Evolutionary conservation across 92 coral and sea anemone genomes (phyloP), one percentile per base, ranked within the genome.

Genomic region (Epizoanthus scotinus): DNA sequence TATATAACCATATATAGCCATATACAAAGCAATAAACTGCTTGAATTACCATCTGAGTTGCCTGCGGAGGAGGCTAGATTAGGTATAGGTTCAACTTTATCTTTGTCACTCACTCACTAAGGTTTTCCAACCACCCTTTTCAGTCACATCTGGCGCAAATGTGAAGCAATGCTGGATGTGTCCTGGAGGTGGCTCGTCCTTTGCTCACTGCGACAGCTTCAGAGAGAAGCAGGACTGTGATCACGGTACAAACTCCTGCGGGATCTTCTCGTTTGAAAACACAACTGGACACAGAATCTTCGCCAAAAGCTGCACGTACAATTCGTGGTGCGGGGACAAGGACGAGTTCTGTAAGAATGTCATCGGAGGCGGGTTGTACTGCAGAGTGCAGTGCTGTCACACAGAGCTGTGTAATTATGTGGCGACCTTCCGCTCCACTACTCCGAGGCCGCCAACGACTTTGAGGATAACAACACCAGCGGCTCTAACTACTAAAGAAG

Each of bases 81-180:
- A 31, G 1, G 4, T 31, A 31, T 1, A 31, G 36, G 36, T 31
- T 31, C 36, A 4, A 31, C 4, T 31, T 1, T 31, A 31, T 31
- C 36, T 31, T 31, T 31, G 36, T 31, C 36, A 31, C 36, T 4
- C 36, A 31, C 36, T 31, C 36, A 31, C 36, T 31, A 31, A 31
- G 36, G 36, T 31, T 31, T 31, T 31, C 36, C 36, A 31, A 31
- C 36, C 36, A 31, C 36, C 1, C 4, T 31, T 31, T 31, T 31
- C 4, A 1, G 36, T 1, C 36, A 31, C 36, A 31, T 31, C 36
- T 1, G 36, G 4, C 2, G 49, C 49, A 0, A 42, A 8, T 8
- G 79, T 73, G 29, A 73, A 56, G 53, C 66, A 73, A 18, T 73
- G 79, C 40, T 73, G 79, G 79, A 73, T 73, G 66, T 73, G 79